phyloP scores from a whole-genome alignment of 2,888 invertebrate species.

The Hoplodrina blanda region DNA sequence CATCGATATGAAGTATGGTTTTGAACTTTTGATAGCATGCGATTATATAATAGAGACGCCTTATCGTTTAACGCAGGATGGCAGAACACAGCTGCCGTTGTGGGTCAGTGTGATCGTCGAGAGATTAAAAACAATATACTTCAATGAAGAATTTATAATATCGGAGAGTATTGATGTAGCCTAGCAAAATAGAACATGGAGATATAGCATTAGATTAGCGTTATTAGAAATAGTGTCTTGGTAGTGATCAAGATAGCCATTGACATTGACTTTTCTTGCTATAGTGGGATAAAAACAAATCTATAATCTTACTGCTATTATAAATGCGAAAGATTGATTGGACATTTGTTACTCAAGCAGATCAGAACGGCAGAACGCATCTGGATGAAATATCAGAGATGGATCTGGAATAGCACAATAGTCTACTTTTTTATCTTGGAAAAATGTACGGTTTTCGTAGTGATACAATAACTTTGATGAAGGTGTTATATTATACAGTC shows the following conservation, averaged over 20 bases:
- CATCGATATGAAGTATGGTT: slow-evolving; percentile 6
- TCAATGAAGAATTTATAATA: slow-evolving; percentile 1
- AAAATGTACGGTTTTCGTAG: too few relatives aligned
- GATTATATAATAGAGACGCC: slow-evolving; percentile 32
- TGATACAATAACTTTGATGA: too few relatives aligned
- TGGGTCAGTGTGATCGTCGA: background rate
- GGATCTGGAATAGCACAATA: too few relatives aligned
- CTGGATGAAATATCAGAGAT: too few relatives aligned
- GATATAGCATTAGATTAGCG: too few relatives aligned
- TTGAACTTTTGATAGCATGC: slow-evolving; percentile 15
- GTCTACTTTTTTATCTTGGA: too few relatives aligned
- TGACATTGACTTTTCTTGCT: background rate
- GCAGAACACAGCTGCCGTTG: slow-evolving; percentile 33
- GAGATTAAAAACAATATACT: slow-evolving; percentile 9
- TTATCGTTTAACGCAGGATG: slow-evolving; percentile 28
- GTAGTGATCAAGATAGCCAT: background rate
- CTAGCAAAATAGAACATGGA: background rate
- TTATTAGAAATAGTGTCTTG: too few relatives aligned
- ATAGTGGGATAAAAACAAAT: background rate
- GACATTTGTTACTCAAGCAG: too few relatives aligned
- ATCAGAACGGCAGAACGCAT: too few relatives aligned
- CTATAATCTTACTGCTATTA: too few relatives aligned
- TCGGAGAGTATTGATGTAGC: background rate
- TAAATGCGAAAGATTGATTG: too few relatives aligned
- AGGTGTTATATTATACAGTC: too few relatives aligned